Percentiles rank a stretch among this genome's conserved stretches.
Evolutionary conservation across 2,113 vertebrate species (phyloP).

Genomic region (Podarcis raffonei): DNA sequence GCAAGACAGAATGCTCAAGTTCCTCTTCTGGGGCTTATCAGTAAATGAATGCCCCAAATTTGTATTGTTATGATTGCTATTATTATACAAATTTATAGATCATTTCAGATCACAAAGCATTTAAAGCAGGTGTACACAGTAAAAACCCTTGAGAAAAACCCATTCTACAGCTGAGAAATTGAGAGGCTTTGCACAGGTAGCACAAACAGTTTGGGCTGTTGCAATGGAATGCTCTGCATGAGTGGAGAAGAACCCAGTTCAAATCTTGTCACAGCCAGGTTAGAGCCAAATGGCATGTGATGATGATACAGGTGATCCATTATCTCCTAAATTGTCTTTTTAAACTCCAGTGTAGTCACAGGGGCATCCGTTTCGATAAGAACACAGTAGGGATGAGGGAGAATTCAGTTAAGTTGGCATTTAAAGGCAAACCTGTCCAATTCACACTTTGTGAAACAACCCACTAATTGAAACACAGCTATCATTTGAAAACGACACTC

Average conservation of each 20-base stretch:
- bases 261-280: neutral
- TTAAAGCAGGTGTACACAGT: neutral
- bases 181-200: neutral
- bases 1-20: no score
- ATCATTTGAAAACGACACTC: no score
- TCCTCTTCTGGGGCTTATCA: neutral
- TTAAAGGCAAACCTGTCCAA: no score
- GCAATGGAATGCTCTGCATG: neutral
- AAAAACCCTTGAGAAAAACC: neutral
- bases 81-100: no score
- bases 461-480: no score
- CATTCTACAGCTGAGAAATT: neutral
- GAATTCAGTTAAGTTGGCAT: no score
- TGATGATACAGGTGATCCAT: neutral
- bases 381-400: neutral
- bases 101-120: no score
- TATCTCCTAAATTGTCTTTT: neutral
- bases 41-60: neutral
- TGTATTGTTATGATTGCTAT: neutral
- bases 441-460: no score
- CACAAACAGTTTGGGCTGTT: neutral
- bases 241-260: neutral
- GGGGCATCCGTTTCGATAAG: neutral
- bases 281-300: neutral
- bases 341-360: neutral